Conservation (phyloP, 2,888 invertebrate species). For the Tenodera sinensis region DNA sequence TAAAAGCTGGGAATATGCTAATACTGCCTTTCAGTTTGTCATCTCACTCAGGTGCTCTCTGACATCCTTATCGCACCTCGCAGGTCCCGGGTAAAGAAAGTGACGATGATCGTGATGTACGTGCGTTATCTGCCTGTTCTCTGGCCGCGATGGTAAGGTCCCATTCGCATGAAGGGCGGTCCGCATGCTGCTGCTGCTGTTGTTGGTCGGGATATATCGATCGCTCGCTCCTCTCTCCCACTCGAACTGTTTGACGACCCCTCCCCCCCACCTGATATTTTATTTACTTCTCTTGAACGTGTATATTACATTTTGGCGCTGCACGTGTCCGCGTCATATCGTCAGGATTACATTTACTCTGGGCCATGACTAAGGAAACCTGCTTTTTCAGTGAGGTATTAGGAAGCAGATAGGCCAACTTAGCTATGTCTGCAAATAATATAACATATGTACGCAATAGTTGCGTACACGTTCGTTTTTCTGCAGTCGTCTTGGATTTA, state of each 20-base stretch:
- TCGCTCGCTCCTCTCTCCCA: background rate
- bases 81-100: too few relatives aligned
- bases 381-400: background rate
- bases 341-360: background rate
- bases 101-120: background rate
- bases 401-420: background rate
- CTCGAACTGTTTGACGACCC: background rate
- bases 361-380: background rate
- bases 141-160: background rate
- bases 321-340: background rate
- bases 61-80: background rate
- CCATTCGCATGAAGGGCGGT: background rate
- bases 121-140: background rate
- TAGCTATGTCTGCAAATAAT: background rate
- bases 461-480: too few relatives aligned
- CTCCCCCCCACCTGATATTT: background rate
- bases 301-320: background rate
- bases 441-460: background rate
- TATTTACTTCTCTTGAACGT: background rate
- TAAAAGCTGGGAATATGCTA: too few relatives aligned
- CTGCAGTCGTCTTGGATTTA: too few relatives aligned
- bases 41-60: background rate
- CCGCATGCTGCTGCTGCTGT: background rate
- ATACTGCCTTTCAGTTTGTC: background rate
- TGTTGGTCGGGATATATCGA: background rate